Evolutionary conservation across 1,140 invertebrate genomes (phyloP), one percentile per base, ranked within the genome.

Genomic region (Heliconius congener): DNA sequence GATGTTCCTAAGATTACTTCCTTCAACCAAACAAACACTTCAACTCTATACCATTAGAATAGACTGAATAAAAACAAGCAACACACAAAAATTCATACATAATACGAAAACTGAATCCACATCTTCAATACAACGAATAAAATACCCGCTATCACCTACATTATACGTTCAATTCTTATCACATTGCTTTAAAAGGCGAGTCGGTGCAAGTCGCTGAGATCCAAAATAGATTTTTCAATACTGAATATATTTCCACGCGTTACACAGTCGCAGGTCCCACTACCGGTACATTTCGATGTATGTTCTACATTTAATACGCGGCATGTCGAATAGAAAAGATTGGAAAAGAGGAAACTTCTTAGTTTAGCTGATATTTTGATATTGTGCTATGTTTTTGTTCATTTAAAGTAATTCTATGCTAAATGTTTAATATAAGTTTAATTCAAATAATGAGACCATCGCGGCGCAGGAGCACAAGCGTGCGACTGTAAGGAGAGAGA

Each of bases 181-280:
- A 30, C 60, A n/a, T 30, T 23, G 60, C 23, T 66, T 23, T 66
- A 66, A 30, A 66, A n/a, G 27, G 60, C 60, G 3, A 66, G 60
- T 66, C 60, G 9, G n/a, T 30, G 60, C 60, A 66, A 66, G 60
- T 30, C n/a, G 60, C 60, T 66, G 23, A 66, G 27, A 66, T 66
- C 23, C 13, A 30, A 66, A 66, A 66, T 30, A 66, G 60, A 66
- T 66, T 66, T 66, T 66, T 66, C 60, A 66, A 66, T 66, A 30
- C 19, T 66, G 60, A 66, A 66, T 66, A 66, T 66, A 66, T 66
- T 66, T 66, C 27, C n/a, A n/a, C 60, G 60, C 23, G n/a, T 66
- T 66, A 30, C 11, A 66, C 60, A 66, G 27, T 13, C 23, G n/a
- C 57, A 23, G 57, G 57, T 66, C 55, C 8, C 55, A 1, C 19